Evolutionary conservation across 1,140 invertebrate species (phyloP), one percentile per base, ranked within the genome.

Genomic region (Zaprionus ornatus): DNA sequence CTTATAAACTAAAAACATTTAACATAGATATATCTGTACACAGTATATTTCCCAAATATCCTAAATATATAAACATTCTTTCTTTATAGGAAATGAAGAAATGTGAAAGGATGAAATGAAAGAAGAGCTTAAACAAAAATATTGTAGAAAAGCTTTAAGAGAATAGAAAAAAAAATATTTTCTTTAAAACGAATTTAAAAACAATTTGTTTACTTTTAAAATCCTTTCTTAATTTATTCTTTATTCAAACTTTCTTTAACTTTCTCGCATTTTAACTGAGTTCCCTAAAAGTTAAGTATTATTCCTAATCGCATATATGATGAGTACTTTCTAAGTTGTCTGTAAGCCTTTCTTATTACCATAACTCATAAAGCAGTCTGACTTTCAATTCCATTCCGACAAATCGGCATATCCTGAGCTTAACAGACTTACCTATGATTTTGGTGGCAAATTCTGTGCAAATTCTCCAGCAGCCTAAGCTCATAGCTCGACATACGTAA

Each of bases 401-500:
- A 48, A 48, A 48, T 48, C 42, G 2, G 3, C 17, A 48, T 48
- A 27, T 25, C 21, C 17, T 54, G 23, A 21, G 50, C 50, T 54
- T 54, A 54, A 40, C 37, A n/a, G 37, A 40, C 37, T 40, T 40
- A 40, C 37, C 37, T 40, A 40, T 40, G 37, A 15, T 40, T 40
- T 40, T 7, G 27, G 15, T 15, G 37, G 37, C 13, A 37, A 37
- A 52, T 23, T 54, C 50, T 29, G 4, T n/a, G 9, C 21, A 40
- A 52, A 65, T 65, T 55, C 29, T 54, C 21, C 27, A 13, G 23
- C 27, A 40, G 54, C 63, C 42, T 12, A 21, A 27, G 42, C n/a
- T 12, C 17, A 50, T 50, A 6, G 12, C 10, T 56, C 42, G 35
- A 45, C n/a, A 42, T 32, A 45, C 55, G 29, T 37, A 37, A 48